A percentile compares a stretch with the other conserved stretches of the same genome.
Evolutionary conservation across 2,113 vertebrate genomes (phyloP).

Genomic region (Mormyrus lacerda): DNA sequence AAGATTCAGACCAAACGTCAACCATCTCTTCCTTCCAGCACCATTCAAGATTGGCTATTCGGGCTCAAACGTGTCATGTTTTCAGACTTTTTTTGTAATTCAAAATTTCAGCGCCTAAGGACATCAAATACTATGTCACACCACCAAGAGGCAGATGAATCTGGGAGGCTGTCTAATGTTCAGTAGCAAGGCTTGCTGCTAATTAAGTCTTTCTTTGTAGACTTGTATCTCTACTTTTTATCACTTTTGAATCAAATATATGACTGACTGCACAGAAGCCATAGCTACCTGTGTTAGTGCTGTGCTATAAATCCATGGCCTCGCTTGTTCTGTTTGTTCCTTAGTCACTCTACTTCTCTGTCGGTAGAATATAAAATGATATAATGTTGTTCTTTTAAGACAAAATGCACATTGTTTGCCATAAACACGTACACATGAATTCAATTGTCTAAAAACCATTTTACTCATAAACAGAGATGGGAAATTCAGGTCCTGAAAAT

Average conservation of each 20-base stretch:
- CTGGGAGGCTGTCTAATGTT: not conserved
- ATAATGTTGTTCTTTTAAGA: not conserved
- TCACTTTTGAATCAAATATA: not conserved
- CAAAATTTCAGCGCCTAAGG: not conserved
- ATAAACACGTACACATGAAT: not conserved
- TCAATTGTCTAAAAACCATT: not conserved
- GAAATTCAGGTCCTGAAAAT: not conserved
- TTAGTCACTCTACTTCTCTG: not conserved
- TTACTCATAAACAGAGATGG: not conserved
- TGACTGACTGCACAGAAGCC: not conserved
- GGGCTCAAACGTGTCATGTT: not conserved
- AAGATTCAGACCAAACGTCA: not conserved
- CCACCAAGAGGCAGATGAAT: not conserved
- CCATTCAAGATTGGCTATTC: not conserved
- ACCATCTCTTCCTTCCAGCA: not conserved
- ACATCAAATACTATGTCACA: not conserved
- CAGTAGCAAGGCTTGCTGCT: not conserved
- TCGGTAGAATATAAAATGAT: not conserved
- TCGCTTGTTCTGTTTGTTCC: not conserved
- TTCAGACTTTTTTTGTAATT: not conserved
- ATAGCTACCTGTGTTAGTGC: not conserved
- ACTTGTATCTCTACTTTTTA: not conserved
- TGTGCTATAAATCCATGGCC: not conserved
- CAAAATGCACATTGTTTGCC: not conserved
- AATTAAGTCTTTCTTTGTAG: not conserved